Evolutionary conservation across 2,888 invertebrate genomes (phyloP).

Genomic region (Xestia c-nigrum): DNA sequence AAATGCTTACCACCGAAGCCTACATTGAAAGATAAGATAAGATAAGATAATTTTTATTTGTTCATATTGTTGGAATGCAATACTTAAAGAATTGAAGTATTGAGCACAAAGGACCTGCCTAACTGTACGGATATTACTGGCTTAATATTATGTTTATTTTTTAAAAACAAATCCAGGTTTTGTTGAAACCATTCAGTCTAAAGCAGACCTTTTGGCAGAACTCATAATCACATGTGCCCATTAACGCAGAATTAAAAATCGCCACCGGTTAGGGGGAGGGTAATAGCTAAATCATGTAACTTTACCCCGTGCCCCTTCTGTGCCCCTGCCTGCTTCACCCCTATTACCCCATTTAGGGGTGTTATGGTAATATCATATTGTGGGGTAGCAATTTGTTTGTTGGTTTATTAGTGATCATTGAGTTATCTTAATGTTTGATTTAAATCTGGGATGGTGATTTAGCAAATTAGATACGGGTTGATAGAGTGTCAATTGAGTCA

Average conservation of each 20-base stretch:
- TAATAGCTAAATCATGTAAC: constrained; percentile 83
- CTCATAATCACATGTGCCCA: constrained; percentile 64
- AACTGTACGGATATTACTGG: too few species aligned
- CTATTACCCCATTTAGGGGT: constrained; percentile 53
- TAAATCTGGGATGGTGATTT: constrained; percentile 35
- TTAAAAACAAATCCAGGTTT: not conserved
- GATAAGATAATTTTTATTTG: too few species aligned
- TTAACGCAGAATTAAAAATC: constrained; percentile 73
- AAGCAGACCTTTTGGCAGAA: constrained; percentile 10
- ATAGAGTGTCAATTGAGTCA: not conserved
- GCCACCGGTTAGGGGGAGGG: constrained; percentile 60
- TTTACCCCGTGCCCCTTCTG: constrained; percentile 62
- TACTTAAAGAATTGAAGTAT: too few species aligned
- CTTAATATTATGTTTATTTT: too few species aligned
- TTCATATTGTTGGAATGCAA: too few species aligned
- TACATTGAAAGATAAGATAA: too few species aligned
- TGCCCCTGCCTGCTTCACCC: constrained; percentile 44
- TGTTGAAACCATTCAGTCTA: not conserved
- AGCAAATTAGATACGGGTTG: constrained; percentile 5
- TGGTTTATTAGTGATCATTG: constrained; percentile 61
- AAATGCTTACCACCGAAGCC: too few species aligned
- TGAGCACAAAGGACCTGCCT: too few species aligned
- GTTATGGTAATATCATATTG: constrained; percentile 61
- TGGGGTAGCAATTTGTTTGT: constrained; percentile 68
- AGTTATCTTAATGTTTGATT: constrained; percentile 44